phyloP scores from a whole-genome alignment of 1,140 invertebrate genomes.

The Linepithema humile region DNA sequence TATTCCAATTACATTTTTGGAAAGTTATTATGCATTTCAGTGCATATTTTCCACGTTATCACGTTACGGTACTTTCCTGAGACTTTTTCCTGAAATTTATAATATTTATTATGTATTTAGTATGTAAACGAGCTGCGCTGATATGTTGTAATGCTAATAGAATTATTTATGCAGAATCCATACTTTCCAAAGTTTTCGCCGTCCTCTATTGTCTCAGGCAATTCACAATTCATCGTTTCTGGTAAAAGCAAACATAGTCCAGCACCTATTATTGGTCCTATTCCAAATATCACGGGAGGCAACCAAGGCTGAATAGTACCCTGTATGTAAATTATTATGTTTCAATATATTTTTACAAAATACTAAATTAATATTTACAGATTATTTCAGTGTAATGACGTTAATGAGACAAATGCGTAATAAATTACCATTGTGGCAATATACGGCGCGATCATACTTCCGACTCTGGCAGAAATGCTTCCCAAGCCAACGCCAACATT shows the following conservation, averaged over 20 bases:
- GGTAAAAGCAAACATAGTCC: constrained; percentile 85
- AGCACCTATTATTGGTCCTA: constrained; percentile 84
- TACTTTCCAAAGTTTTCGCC: constrained; percentile 85
- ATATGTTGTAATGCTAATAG: neutral
- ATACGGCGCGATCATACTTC: constrained; percentile 88
- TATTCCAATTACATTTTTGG: neutral
- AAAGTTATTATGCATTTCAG: neutral
- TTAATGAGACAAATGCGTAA: no score
- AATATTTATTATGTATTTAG: neutral
- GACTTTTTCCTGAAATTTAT: constrained; percentile 43
- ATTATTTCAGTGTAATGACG: neutral
- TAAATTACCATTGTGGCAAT: constrained; percentile 84
- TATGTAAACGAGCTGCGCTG: neutral
- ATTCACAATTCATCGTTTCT: constrained; percentile 86
- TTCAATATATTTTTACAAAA: constrained; percentile 2
- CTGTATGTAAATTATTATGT: constrained; percentile 63
- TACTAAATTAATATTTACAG: no score
- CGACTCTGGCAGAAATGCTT: constrained; percentile 87
- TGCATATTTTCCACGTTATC: neutral
- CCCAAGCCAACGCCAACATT: constrained; percentile 87
- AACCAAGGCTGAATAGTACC: constrained; percentile 76
- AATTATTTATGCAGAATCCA: neutral
- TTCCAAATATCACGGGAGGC: constrained; percentile 86
- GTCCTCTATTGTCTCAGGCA: constrained; percentile 87
- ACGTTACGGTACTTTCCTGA: neutral